phyloP scores from a whole-genome alignment of 2,797 vertebrate species.

The Eulemur rubriventer region DNA sequence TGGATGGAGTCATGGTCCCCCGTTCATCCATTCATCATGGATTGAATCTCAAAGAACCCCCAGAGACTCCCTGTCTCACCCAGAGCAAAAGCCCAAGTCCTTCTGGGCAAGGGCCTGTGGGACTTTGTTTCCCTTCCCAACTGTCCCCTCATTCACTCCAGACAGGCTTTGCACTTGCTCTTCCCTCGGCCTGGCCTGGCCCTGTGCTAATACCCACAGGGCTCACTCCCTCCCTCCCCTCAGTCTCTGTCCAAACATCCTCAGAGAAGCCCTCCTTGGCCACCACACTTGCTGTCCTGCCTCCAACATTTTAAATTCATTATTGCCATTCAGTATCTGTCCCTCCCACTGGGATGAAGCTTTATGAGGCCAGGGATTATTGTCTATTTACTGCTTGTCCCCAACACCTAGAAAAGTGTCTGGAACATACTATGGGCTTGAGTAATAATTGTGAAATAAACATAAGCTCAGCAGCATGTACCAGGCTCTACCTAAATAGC shows the following conservation, averaged over 20 bases:
- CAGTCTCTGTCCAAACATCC: neutral
- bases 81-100: neutral
- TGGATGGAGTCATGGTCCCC: neutral
- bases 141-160: neutral
- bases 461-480: neutral
- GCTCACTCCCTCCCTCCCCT: neutral
- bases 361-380: neutral
- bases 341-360: neutral
- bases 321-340: neutral
- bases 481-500: neutral
- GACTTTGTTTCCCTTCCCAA: neutral
- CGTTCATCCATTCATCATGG: no score
- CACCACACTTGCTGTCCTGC: no score
- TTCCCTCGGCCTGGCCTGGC: neutral
- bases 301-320: neutral
- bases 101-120: no score
- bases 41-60: neutral
- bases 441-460: neutral
- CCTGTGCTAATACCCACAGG: neutral
- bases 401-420: neutral
- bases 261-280: neutral
- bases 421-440: neutral
- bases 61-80: neutral
- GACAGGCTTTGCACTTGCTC: neutral
- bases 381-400: neutral